These are phyloP conservation scores for Sesia bembeciformis DNA, from an alignment of 2,888 invertebrate genomes.

Conservation along the genomic window DNA sequence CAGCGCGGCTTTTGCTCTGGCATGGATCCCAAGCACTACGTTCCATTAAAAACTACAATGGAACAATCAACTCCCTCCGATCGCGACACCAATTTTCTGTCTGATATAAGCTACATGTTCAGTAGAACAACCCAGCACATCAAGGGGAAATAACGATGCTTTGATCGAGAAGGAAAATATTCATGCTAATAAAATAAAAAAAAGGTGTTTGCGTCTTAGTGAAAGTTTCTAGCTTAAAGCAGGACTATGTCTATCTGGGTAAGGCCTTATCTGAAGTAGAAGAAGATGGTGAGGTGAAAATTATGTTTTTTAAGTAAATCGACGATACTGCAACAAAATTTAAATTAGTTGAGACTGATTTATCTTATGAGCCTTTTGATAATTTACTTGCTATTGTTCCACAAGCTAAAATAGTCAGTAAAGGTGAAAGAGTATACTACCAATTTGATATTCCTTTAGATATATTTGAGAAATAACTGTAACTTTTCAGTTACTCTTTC, in stretches of 20 bases:
- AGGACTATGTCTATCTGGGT: conserved; percentile 3
- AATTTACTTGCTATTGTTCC: conserved; percentile 4
- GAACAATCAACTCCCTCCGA: background rate
- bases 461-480: conserved; percentile 1
- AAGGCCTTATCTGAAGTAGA: conserved; percentile 4
- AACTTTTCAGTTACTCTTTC: too few species aligned
- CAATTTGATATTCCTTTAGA: conserved; percentile 1
- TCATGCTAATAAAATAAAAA: conserved; percentile 1
- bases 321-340: conserved; percentile 5
- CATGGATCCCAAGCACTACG: conserved; percentile 4
- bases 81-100: conserved; percentile 1
- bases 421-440: conserved; percentile 2
- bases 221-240: conserved; percentile 5
- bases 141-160: conserved; percentile 5
- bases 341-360: conserved; percentile 5
- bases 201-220: conserved; percentile 5
- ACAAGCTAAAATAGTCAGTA: background rate
- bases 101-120: conserved; percentile 2
- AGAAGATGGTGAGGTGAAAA: conserved; percentile 7
- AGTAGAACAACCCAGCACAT: conserved; percentile 7
- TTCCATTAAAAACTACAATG: conserved; percentile 4
- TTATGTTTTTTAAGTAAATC: conserved; percentile 3
- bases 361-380: conserved; percentile 4
- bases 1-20: conserved; percentile 4
- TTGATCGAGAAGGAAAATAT: conserved; percentile 8